Percentiles rank a stretch among this genome's conserved stretches.
phyloP scores from a whole-genome alignment of 2,888 invertebrate genomes.

The Stenoptilia bipunctidactyla region DNA sequence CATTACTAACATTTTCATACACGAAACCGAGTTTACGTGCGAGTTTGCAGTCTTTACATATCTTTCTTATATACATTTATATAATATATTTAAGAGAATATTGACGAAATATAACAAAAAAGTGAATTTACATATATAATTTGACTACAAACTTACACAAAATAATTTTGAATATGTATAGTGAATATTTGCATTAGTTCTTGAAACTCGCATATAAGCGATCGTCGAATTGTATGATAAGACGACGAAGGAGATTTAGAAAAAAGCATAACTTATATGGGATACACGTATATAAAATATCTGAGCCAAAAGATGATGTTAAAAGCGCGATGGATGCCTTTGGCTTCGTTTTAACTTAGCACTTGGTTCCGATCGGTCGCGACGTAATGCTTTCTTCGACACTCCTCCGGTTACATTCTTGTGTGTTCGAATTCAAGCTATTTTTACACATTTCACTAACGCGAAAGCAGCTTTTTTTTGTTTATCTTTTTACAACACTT shows the following conservation, averaged over 20 bases:
- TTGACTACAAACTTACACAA: background rate
- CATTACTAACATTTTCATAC: constrained; percentile 31
- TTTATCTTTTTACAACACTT: no score
- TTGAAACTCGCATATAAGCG: background rate
- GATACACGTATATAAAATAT: background rate
- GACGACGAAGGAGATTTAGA: constrained; percentile 22
- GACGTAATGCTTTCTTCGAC: constrained; percentile 5
- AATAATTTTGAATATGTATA: no score
- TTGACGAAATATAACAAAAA: no score
- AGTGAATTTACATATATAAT: no score
- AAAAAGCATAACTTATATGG: constrained; percentile 22
- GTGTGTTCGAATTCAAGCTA: background rate
- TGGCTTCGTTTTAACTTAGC: constrained; percentile 46
- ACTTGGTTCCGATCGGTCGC: constrained; percentile 2
- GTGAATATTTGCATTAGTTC: no score
- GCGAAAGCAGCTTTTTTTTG: no score
- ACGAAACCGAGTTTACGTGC: no score
- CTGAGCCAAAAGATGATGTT: constrained; percentile 20
- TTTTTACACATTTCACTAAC: no score
- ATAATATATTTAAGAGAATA: no score
- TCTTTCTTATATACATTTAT: no score
- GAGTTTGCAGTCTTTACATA: constrained; percentile 3
- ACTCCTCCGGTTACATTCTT: constrained; percentile 8
- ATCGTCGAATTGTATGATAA: constrained; percentile 4
- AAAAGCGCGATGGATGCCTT: constrained; percentile 52